These are phyloP conservation scores for Carettochelys insculpta DNA, from an alignment of 2,113 vertebrate species.

Conservation along the genomic window DNA sequence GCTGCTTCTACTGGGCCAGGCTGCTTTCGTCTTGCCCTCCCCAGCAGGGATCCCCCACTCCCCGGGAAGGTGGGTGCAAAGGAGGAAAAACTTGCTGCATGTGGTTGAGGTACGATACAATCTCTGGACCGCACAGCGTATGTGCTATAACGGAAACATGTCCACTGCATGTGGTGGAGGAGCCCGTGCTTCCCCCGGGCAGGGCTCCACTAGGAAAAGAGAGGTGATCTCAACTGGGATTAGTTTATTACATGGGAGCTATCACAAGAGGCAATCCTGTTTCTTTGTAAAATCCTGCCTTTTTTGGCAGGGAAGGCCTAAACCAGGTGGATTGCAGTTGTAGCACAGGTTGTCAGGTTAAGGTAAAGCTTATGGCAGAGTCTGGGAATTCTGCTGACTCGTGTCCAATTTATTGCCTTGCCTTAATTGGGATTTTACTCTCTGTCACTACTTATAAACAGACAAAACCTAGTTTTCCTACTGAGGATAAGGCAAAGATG, in stretches of 20 bases:
- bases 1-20: neutral
- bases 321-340: neutral
- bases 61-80: neutral
- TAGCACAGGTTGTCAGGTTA: neutral
- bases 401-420: neutral
- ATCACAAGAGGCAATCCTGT: neutral
- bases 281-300: neutral
- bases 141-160: neutral
- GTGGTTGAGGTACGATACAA: neutral
- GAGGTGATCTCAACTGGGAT: neutral
- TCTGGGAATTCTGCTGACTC: neutral
- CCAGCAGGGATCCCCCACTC: neutral
- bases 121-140: neutral
- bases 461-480: neutral
- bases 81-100: neutral
- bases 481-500: neutral
- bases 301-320: neutral
- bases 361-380: neutral
- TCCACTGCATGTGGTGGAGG: neutral
- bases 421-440: neutral
- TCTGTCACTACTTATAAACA: neutral
- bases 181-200: neutral
- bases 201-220: neutral
- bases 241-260: neutral
- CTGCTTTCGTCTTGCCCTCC: neutral